Percentiles rank a stretch among this genome's conserved stretches.
phyloP scores from a whole-genome alignment of 2,113 vertebrate genomes.

The Rhinichthys klamathensis region DNA sequence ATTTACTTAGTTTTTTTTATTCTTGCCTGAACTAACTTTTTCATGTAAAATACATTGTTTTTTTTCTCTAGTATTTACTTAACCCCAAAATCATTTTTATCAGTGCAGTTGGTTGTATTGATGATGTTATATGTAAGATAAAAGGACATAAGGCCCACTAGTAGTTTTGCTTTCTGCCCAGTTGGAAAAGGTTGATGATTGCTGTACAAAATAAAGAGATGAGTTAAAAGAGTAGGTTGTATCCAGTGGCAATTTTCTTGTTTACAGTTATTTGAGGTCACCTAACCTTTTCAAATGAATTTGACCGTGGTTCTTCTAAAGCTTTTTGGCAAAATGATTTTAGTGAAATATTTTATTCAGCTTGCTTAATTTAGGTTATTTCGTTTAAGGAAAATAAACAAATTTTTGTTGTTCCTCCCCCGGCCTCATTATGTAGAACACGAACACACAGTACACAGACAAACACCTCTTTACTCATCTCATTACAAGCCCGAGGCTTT shows the following conservation, averaged over 20 bases:
- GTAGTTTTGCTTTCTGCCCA: not conserved
- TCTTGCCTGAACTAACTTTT: no score
- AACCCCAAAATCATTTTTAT: no score
- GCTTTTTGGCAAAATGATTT: not conserved
- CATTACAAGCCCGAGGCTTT: no score
- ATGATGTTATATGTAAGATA: not conserved
- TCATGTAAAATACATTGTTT: no score
- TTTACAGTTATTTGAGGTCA: conserved; percentile 6
- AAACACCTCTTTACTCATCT: no score
- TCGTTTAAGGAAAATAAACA: no score
- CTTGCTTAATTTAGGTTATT: not conserved
- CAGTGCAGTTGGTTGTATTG: not conserved
- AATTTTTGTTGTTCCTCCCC: no score
- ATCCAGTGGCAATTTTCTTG: conserved; percentile 22
- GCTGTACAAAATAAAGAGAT: not conserved
- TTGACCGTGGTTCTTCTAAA: not conserved
- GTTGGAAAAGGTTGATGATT: not conserved
- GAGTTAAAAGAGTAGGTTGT: conserved; percentile 5
- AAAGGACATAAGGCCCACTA: not conserved
- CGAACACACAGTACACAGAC: no score
- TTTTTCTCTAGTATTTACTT: no score
- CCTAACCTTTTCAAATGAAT: not conserved
- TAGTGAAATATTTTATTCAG: not conserved
- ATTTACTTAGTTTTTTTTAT: no score
- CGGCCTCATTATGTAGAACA: no score